Base-by-base conservation (phyloP, 2,797 vertebrate genomes). In the Pipistrellus kuhlii region DNA sequence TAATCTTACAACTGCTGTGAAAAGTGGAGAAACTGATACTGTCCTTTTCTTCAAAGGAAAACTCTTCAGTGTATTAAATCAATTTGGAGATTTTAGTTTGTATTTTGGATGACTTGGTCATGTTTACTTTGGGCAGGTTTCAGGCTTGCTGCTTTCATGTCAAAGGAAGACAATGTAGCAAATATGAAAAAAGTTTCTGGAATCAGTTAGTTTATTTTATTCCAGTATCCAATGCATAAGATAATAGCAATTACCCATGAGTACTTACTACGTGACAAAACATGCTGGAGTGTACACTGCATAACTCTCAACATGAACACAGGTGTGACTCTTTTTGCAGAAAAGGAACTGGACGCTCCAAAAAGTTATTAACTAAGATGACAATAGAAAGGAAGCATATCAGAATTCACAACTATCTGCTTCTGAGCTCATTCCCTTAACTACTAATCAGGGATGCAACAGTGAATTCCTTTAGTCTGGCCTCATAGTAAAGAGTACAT, bases 161-260 rank as follows among this genome's bases (percentile, higher is more conserved):
- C 15, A 20, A 82, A 77, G 38, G 51, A 90, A 82, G 25, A 41
- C 72, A 78, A 53, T 85, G 5, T 48, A 66, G 30, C 10, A 51
- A 57, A 35, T 35, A 73, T 8, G 38, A 73, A 59, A 84, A 78
- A 82, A 69, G 20, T 73, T 53, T 88, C 69, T 82, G 77, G 8
- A 85, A 93, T 72, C 30, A 73, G 15, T 64, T n/a, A 93, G 15
- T 84, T 94, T 88, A 83, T 89, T 94, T 92, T 86, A 62, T 41
- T 9, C 72, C n/a, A 66, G 38, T 6, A 83, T 71, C 48, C 82
- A 92, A 0, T 17, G 48, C 72, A 78, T 20, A 93, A 59, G 75
- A 82, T 35, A 86, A 27, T 20, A 57, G 41, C 17, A 57, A 68
- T 62, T 48, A 78, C 41, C 48, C 32, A 11, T 14, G 27, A 59